These are phyloP conservation scores for Cephus sareptanus DNA, from an alignment of 2,888 invertebrate genomes.

Conservation along the genomic window DNA sequence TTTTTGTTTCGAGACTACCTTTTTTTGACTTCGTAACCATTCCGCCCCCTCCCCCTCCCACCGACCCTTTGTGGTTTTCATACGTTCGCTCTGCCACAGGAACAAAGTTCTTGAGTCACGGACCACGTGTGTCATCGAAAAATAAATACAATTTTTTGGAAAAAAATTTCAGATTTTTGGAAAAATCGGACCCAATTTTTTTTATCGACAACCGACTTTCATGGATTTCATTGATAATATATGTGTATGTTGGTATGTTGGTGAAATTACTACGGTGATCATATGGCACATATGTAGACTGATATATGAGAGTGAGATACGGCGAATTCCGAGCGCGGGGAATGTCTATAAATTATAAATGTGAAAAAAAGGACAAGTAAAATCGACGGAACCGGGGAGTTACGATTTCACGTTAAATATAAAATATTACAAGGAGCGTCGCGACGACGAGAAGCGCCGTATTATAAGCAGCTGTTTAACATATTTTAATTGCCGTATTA, in stretches of 20 bases:
- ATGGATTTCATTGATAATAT: background rate
- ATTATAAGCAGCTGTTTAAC: constrained; percentile 58
- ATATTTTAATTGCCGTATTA: constrained; percentile 59
- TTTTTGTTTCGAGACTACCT: constrained; percentile 7
- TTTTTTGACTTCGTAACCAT: background rate
- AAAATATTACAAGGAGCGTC: constrained; percentile 51
- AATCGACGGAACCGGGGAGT: constrained; percentile 39
- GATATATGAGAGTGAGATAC: background rate
- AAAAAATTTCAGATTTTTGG: background rate
- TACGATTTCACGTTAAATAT: constrained; percentile 60
- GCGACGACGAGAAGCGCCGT: constrained; percentile 16
- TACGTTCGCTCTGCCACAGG: background rate
- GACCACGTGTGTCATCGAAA: background rate
- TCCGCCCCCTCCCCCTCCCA: background rate
- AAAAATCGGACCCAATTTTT: background rate
- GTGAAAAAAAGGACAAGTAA: constrained; percentile 37
- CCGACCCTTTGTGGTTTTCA: background rate
- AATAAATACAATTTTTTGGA: background rate
- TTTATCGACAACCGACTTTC: background rate
- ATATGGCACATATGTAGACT: background rate
- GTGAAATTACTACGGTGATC: background rate
- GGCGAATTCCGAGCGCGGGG: constrained; percentile 14
- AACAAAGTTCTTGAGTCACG: constrained; percentile 20
- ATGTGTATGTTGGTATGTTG: background rate
- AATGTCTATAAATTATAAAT: constrained; percentile 36